phyloP scores from a whole-genome alignment of 2,888 invertebrate genomes.

The Biston stratarius region DNA sequence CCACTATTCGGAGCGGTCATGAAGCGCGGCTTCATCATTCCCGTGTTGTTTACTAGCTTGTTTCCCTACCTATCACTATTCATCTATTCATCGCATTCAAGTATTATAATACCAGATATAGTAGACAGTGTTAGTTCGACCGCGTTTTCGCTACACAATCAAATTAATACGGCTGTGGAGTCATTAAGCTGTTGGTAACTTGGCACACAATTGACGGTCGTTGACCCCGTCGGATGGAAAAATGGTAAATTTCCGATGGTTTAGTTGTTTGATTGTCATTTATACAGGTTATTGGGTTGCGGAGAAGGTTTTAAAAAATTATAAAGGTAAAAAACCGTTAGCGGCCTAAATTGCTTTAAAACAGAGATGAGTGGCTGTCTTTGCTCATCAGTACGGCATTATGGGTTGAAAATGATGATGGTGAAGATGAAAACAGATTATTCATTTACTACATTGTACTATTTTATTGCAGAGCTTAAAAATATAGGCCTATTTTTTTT shows the following conservation, averaged over 20 bases:
- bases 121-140: slow-evolving; percentile 16
- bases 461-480: too few relatives aligned
- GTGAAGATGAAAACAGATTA: too few relatives aligned
- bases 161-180: slow-evolving; percentile 58
- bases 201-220: slow-evolving; percentile 60
- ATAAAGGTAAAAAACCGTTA: background rate
- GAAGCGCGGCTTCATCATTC: slow-evolving; percentile 1
- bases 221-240: slow-evolving; percentile 58
- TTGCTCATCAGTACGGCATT: background rate
- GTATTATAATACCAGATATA: slow-evolving; percentile 24
- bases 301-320: background rate
- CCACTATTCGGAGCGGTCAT: background rate
- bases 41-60: slow-evolving; percentile 10
- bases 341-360: background rate
- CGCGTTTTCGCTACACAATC: slow-evolving; percentile 37
- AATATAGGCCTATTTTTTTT: too few relatives aligned
- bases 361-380: background rate
- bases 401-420: too few relatives aligned
- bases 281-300: background rate
- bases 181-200: slow-evolving; percentile 55
- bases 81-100: slow-evolving; percentile 17
- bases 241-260: slow-evolving; percentile 47
- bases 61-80: slow-evolving; percentile 13
- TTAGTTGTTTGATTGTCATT: slow-evolving; percentile 26
- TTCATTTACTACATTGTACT: too few relatives aligned